Evolutionary conservation across 2,113 vertebrate species (phyloP).

Genomic region (Microcebus griseorufus): DNA sequence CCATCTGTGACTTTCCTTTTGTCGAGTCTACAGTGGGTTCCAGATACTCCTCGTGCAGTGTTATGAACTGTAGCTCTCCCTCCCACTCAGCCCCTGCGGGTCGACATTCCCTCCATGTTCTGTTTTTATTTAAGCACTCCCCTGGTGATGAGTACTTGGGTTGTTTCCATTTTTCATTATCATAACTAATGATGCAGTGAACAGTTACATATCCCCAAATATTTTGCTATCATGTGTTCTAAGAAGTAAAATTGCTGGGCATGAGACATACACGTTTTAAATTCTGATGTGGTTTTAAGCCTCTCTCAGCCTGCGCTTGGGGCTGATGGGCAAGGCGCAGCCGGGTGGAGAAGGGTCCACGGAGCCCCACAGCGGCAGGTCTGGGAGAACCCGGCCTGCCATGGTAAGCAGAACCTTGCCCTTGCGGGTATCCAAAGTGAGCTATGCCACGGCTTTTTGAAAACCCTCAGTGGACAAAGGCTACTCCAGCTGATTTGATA

Average conservation of each 20-base stretch:
- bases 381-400: too few relatives aligned
- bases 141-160: not conserved
- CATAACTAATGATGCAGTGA: not conserved
- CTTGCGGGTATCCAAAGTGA: constrained; percentile 82
- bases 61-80: not conserved
- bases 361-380: not conserved
- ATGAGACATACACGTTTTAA: not conserved
- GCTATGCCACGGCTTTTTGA: constrained; percentile 84
- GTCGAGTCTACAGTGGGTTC: not conserved
- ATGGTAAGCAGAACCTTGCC: not conserved
- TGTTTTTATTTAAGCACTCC: not conserved
- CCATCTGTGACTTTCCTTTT: not conserved
- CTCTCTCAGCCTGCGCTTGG: not conserved
- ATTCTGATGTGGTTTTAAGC: not conserved
- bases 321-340: not conserved
- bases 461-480: constrained; percentile 87
- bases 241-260: not conserved
- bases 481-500: constrained; percentile 94
- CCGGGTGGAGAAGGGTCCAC: not conserved
- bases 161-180: not conserved
- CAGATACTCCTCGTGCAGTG: not conserved
- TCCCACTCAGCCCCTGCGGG: not conserved
- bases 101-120: not conserved
- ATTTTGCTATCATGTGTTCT: not conserved
- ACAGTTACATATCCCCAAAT: not conserved